Base-by-base conservation (phyloP, 2,797 vertebrate genomes). In the Oryzias sinensis region DNA sequence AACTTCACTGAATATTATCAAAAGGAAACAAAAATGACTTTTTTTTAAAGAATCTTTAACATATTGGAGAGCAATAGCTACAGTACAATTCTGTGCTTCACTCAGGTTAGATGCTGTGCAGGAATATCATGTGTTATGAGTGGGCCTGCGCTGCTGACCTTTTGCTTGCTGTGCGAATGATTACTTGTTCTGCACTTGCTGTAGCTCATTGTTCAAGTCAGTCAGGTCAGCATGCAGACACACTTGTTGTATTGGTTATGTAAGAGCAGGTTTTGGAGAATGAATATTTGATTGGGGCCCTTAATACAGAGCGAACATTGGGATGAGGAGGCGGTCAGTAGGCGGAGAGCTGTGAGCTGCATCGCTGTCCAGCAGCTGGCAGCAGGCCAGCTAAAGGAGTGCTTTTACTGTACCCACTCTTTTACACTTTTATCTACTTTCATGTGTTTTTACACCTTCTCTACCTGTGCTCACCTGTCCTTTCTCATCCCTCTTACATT, bases 201-300 rank as follows among this genome's bases (percentile, higher is more conserved):
- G 58, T 62, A 74, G 66, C 74, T 77, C 73, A 62, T 86, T 80
- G 83, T 85, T 83, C 72, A 77, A 4, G 62, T 67, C 64, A 18
- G 74, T 66, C 50, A 4, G 85, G 86, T 82, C 82, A 84, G 81
- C 60, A 4, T 22, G 41, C 71, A 85, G 76, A 86, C 65, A 29
- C 64, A 64, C 72, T 84, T 71, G 79, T 84, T 82, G 77, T 80
- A 77, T 81, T 53, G 52, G 73, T 91, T 91, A 90, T 86, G 70
- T 90, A 92, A 91, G 85, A 71, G 70, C 70, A 56, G 81, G 77
- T 87, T 91, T 90, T 87, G 87, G 84, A 89, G 82, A 90, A 87
- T 88, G 86, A 91, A 92, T 91, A 89, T 91, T 90, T 91, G 90
- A 92, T 91, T 90, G 89, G 81, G 75, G 82, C 81, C 73, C 82